Conservation (phyloP, 1,140 invertebrate genomes). For the Euglossa dilemma region DNA sequence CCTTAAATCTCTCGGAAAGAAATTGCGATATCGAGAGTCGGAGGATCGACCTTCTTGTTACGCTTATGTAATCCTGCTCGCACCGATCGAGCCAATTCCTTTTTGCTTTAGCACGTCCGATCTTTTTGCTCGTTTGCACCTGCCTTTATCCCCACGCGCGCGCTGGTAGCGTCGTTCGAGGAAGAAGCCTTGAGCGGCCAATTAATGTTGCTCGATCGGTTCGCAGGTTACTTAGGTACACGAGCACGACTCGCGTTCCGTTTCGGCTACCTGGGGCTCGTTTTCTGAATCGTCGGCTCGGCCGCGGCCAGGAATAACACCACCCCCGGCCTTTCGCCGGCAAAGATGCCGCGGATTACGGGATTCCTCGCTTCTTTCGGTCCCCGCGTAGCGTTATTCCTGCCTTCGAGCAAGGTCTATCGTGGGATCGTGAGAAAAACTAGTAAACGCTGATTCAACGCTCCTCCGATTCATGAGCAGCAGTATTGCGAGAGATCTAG, state of each 20-base stretch:
- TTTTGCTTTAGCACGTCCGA: background rate
- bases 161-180: background rate
- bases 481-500: constrained; percentile 1
- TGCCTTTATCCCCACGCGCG: background rate
- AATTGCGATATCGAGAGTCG: background rate
- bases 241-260: background rate
- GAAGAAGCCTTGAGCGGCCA: constrained; percentile 23
- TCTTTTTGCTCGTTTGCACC: constrained; percentile 9
- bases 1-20: background rate
- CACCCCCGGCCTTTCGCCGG: constrained; percentile 57
- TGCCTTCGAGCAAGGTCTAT: constrained; percentile 68
- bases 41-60: background rate
- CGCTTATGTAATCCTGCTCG: background rate
- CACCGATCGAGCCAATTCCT: background rate
- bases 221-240: constrained; percentile 2
- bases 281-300: constrained; percentile 37
- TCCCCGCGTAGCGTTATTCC: constrained; percentile 58
- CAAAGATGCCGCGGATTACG: constrained; percentile 72
- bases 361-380: constrained; percentile 62
- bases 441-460: constrained; percentile 58
- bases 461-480: constrained; percentile 55
- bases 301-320: constrained; percentile 60
- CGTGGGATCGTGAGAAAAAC: constrained; percentile 69
- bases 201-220: constrained; percentile 35
- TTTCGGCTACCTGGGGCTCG: constrained; percentile 55